Evolutionary conservation across 2,888 invertebrate species (phyloP), one percentile per base, ranked within the genome.

Genomic region (Leuctra nigra): DNA sequence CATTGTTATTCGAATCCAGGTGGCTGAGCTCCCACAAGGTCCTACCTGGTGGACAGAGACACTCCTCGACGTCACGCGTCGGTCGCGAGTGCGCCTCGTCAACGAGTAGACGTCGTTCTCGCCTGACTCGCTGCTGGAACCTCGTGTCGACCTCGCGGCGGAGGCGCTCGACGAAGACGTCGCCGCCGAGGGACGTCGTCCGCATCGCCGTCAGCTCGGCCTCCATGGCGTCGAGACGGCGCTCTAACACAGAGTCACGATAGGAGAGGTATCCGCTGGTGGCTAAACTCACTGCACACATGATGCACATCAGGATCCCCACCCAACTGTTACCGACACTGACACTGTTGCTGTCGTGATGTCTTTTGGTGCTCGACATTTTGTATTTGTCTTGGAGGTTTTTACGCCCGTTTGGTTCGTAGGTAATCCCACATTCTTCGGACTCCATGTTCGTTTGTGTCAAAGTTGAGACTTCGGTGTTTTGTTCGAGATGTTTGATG

Each of bases 31-130:
- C 7, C 7, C 29, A 29, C 11, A 6, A 11, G 11, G 36, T 68
- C 74, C 71, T 70, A 84, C 86, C 86, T 84, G 84, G 77, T 70
- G 84, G 84, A 77, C 86, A 86, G 64, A 77, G 75, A 76, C 86
- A 86, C 72, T 84, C 82, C 14, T 79, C 75, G 52, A 78, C 77
- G 64, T 82, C 82, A 64, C 81, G 44, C 44, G 54, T 52, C 50
- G 41, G 50, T 18, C 41, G 36, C 22, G 14, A 14, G 13, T 33
- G 44, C 55, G 61, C 59, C 13, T 55, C 62, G 24, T 60, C 58
- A 58, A 61, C 56, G 25, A 63, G 61, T 53, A 61, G 59, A 55
- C 61, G 59, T 47, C 65, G 63, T 64, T 73, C 73, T 63, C 74
- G 69, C 46, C 67, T 66, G 59, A 72, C 69, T 63, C 74, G 67